These are phyloP conservation scores for Zosterops japonicus DNA, from an alignment of 2,113 vertebrate genomes.

Conservation along the genomic window DNA sequence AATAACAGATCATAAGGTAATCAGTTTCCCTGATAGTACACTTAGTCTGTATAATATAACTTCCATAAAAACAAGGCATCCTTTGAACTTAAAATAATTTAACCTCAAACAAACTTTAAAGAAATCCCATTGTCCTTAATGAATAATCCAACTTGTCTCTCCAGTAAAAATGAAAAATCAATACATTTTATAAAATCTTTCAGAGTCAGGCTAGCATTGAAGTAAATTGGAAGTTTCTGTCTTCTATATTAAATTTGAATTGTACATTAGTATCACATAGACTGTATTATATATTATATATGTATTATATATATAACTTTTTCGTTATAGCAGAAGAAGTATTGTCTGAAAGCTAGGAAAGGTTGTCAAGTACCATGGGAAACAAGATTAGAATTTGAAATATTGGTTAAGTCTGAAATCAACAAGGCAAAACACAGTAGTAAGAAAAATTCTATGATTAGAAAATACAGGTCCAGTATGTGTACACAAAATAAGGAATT, in stretches of 20 bases:
- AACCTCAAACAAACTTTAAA: neutral
- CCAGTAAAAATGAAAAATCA: neutral
- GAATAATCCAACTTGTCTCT: neutral
- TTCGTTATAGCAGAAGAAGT: neutral
- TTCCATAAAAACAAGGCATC: neutral
- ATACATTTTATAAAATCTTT: neutral
- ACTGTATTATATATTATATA: neutral
- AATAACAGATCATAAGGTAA: slow-evolving; percentile 36
- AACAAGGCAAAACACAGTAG: neutral
- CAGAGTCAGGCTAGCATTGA: neutral
- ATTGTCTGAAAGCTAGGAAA: neutral
- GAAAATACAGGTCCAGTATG: neutral
- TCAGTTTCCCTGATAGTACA: neutral
- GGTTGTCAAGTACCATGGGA: neutral
- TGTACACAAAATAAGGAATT: neutral
- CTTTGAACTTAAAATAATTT: neutral
- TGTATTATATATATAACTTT: neutral
- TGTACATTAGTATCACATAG: neutral
- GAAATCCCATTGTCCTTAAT: neutral
- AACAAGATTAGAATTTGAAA: neutral
- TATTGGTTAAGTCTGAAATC: neutral
- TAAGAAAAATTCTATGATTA: neutral
- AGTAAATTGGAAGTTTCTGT: neutral
- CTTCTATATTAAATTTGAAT: neutral
- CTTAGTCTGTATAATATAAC: neutral